Evolutionary conservation across 2,113 vertebrate species (phyloP), one percentile per base, ranked within the genome.

Genomic region (Nyctibius bracteatus): DNA sequence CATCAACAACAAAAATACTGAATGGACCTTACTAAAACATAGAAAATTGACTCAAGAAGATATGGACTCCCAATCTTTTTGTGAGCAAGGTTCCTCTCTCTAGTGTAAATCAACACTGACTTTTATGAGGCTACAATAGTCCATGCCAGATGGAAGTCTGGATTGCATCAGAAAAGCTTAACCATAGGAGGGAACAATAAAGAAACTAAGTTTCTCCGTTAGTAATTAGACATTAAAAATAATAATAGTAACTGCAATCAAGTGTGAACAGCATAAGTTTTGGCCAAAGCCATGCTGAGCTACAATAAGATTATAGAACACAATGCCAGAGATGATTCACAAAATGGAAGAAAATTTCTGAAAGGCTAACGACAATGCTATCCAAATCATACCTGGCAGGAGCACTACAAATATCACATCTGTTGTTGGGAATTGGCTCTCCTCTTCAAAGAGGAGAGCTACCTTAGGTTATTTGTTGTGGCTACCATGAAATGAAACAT

Each of bases 381-480:
- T 92, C 68, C 72, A 93, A 97, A 97, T 81, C 74, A 77, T 88
- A 96, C 33, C 89, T 96, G 96, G 92, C 90, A 95, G n/a, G 31
- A 94, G 55, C 81, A 74, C 85, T 51, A 71, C 74, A 94, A 96
- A 95, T 89, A 7, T 4, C 63, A 74, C 95, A 96, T 92, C 96
- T 97, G 90, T 92, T 95, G 18, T 12, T 96, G 88, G 90, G 88
- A 98, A 97, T 96, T 94, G 86, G 77, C 80, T 95, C 41, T 87
- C 58, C 46, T 92, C 66, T 66, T 96, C 7, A 4, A 81, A 77
- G 51, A 93, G 22, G 4, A 93, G 57, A 95, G 62, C 43, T 74
- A 95, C 78, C 77, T 96, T 73, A 79, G 31, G 55, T 83, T 97
- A 68, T 96, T 96, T 72, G 59, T 90, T 96, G 90, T 75, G 93